phyloP scores from a whole-genome alignment of 2,113 vertebrate species.

The Neotoma lepida region DNA sequence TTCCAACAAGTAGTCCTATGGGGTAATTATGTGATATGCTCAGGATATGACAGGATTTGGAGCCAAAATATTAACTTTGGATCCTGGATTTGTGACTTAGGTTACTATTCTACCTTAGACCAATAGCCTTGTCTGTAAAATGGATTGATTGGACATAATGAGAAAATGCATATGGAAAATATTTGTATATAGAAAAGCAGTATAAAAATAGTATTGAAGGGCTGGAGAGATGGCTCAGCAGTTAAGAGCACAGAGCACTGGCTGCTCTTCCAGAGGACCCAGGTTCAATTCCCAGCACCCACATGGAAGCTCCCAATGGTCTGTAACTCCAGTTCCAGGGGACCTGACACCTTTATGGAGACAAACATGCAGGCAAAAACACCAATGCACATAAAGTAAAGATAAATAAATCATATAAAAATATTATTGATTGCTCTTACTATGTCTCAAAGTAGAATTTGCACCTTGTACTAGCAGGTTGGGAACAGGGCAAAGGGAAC shows the following conservation, averaged over 20 bases:
- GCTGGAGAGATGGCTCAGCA: not conserved
- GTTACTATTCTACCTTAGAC: not conserved
- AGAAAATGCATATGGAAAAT: conserved; percentile 42
- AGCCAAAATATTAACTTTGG: not conserved
- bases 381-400: not conserved
- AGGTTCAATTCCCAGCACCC: not conserved
- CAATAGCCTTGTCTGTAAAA: conserved; percentile 7
- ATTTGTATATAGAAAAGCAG: conserved; percentile 1
- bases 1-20: not conserved
- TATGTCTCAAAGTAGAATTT: conserved; percentile 65
- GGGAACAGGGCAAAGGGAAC: conserved; percentile 22
- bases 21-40: not conserved
- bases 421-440: conserved; percentile 8
- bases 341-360: not conserved
- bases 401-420: conserved; percentile 25
- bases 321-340: not conserved
- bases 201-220: conserved; percentile 41
- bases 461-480: conserved; percentile 55
- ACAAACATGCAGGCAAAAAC: not conserved
- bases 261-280: not conserved
- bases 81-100: not conserved
- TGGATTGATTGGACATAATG: not conserved
- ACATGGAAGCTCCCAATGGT: not conserved
- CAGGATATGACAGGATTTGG: conserved; percentile 18
- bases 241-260: not conserved